Evolutionary conservation across 2,797 vertebrate genomes (phyloP).

Genomic region (Chelon auratus): DNA sequence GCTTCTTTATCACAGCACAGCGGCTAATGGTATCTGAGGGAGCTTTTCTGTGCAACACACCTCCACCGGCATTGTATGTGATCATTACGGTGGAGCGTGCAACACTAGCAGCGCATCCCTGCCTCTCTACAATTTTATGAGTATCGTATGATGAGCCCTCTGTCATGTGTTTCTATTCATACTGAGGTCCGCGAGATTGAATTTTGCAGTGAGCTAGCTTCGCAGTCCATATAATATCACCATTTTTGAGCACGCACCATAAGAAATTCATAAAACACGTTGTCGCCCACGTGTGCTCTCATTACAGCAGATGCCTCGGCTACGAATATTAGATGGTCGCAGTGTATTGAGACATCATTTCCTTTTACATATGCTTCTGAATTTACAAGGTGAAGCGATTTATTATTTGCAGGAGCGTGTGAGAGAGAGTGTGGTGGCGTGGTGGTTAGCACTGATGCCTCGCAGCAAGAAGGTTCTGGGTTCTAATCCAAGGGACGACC

Average conservation of each 20-base stretch:
- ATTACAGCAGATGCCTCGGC: background rate
- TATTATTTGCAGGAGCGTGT: background rate
- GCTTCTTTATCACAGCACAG: constrained; percentile 78
- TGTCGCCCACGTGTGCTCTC: constrained; percentile 5
- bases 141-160: constrained; percentile 44
- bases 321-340: background rate
- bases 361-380: background rate
- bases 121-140: constrained; percentile 36
- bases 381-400: background rate
- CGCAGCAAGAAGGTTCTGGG: background rate
- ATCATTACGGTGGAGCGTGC: constrained; percentile 47
- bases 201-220: constrained; percentile 23
- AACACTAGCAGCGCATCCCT: constrained; percentile 42
- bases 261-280: constrained; percentile 7
- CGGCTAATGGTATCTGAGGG: constrained; percentile 81
- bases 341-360: background rate
- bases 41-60: constrained; percentile 57
- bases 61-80: constrained; percentile 40
- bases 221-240: constrained; percentile 30
- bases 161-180: constrained; percentile 41
- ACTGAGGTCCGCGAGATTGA: constrained; percentile 20
- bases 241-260: constrained; percentile 1
- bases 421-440: background rate
- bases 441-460: background rate
- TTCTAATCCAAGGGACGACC: too few relatives aligned